Percentiles rank a stretch among this genome's conserved stretches.
Evolutionary conservation across 1,140 invertebrate genomes (phyloP).

Genomic region (Bicyclus anynana): DNA sequence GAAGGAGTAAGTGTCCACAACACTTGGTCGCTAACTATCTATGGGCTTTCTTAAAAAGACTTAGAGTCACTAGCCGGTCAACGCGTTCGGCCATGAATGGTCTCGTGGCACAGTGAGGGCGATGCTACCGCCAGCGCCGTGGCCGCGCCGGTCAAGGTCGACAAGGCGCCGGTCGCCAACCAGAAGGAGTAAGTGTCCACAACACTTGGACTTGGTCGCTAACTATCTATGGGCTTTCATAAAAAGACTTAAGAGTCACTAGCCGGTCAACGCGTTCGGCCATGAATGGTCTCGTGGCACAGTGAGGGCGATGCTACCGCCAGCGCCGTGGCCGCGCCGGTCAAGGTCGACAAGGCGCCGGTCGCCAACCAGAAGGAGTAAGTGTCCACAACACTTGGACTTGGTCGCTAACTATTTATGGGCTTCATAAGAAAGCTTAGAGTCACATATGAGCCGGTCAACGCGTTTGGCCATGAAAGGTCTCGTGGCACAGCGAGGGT

Average conservation of each 20-base stretch:
- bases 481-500: conserved; percentile 95
- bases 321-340: conserved; percentile 33
- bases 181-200: conserved; percentile 48
- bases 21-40: too few relatives aligned
- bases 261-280: conserved; percentile 79
- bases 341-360: conserved; percentile 22
- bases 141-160: conserved; percentile 23
- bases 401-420: too few relatives aligned
- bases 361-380: conserved; percentile 46
- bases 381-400: conserved; percentile 20
- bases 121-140: conserved; percentile 81
- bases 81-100: conserved; percentile 91
- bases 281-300: conserved; percentile 96
- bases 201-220: too few relatives aligned
- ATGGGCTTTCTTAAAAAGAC: too few relatives aligned
- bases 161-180: conserved; percentile 25
- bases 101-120: conserved; percentile 95
- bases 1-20: conserved; percentile 42
- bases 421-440: too few relatives aligned
- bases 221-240: too few relatives aligned
- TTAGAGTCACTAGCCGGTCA: conserved; percentile 37
- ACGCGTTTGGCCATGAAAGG: conserved; percentile 91
- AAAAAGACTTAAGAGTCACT: too few relatives aligned
- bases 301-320: conserved; percentile 93
- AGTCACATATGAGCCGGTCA: conserved; percentile 37